A percentile compares a stretch with the other conserved stretches of the same genome.
These are phyloP conservation scores for Arrhamphus sclerolepis DNA, from an alignment of 2,797 vertebrate species.

Conservation along the genomic window DNA sequence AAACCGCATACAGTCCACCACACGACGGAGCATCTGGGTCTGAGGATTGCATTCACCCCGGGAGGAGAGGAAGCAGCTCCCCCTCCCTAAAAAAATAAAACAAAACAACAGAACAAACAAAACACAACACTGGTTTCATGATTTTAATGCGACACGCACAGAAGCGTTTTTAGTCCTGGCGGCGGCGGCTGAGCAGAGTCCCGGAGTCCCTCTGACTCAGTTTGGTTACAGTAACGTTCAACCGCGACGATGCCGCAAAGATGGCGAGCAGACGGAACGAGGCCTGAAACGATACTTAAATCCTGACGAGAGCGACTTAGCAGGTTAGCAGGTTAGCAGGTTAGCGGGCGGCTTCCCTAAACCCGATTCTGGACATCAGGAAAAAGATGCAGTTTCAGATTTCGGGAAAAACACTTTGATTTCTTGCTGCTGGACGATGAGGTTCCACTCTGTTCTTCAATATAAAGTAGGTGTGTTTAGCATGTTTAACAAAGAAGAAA, in stretches of 20 bases:
- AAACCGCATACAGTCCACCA: slow-evolving; percentile 61
- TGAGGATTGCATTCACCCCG: slow-evolving; percentile 33
- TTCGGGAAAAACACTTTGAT: neutral
- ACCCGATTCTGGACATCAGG: slow-evolving; percentile 46
- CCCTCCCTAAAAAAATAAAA: slow-evolving; percentile 7
- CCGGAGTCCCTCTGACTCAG: slow-evolving; percentile 52
- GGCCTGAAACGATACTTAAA: slow-evolving; percentile 37
- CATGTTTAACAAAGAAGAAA: slow-evolving; percentile 12
- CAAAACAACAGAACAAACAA: no score
- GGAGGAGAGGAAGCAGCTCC: slow-evolving; percentile 39
- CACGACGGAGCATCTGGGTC: slow-evolving; percentile 45
- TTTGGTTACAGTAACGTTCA: slow-evolving; percentile 25
- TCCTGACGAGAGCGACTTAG: no score
- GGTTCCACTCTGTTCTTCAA: neutral
- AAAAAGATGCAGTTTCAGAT: slow-evolving; percentile 33
- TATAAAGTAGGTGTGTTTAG: neutral
- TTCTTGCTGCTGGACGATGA: neutral
- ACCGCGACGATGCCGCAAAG: slow-evolving; percentile 32
- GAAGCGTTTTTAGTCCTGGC: slow-evolving; percentile 36
- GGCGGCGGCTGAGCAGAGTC: slow-evolving; percentile 43
- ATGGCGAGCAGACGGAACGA: slow-evolving; percentile 35
- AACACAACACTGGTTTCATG: slow-evolving; percentile 47
- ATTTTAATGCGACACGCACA: slow-evolving; percentile 20
- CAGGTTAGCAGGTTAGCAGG: slow-evolving; percentile 1
- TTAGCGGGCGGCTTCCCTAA: slow-evolving; percentile 3